A percentile compares a stretch with the other conserved stretches of the same genome.
phyloP scores from a whole-genome alignment of 2,797 vertebrate species.

The Clarias platycephalus region DNA sequence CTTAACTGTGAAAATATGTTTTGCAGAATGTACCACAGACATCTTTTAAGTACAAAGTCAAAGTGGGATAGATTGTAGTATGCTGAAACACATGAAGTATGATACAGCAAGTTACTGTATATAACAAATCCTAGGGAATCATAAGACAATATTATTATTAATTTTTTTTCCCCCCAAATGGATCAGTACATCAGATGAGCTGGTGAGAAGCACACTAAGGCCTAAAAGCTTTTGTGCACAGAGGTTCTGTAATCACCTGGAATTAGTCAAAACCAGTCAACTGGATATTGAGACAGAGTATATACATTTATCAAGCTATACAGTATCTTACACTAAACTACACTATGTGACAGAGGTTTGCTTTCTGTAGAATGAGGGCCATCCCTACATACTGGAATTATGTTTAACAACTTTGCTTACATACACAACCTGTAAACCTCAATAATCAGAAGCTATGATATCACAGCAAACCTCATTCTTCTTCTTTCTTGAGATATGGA shows the following conservation, averaged over 20 bases:
- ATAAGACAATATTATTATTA: not conserved
- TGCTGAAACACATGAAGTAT: not conserved
- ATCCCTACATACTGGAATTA: not conserved
- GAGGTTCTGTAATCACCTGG: not conserved
- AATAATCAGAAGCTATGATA: not conserved
- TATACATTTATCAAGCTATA: not conserved
- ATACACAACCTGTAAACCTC: not conserved
- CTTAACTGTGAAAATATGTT: not conserved
- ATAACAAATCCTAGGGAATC: not conserved
- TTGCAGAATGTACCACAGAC: not conserved
- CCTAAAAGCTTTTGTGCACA: not conserved
- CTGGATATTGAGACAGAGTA: not conserved
- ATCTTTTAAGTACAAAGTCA: not conserved
- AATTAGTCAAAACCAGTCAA: not conserved
- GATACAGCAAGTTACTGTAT: not conserved
- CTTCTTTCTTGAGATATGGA: not conserved
- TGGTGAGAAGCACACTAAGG: not conserved
- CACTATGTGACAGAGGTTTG: not conserved
- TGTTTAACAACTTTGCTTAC: not conserved
- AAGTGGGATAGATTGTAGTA: not conserved
- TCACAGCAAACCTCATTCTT: not conserved
- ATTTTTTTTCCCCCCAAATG: not conserved
- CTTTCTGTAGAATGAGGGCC: not conserved
- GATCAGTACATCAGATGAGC: not conserved
- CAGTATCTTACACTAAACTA: not conserved